Percentiles rank a stretch among this genome's conserved stretches.
These are phyloP conservation scores for Xestia sexstrigata DNA, from an alignment of 2,888 invertebrate genomes.

Conservation along the genomic window DNA sequence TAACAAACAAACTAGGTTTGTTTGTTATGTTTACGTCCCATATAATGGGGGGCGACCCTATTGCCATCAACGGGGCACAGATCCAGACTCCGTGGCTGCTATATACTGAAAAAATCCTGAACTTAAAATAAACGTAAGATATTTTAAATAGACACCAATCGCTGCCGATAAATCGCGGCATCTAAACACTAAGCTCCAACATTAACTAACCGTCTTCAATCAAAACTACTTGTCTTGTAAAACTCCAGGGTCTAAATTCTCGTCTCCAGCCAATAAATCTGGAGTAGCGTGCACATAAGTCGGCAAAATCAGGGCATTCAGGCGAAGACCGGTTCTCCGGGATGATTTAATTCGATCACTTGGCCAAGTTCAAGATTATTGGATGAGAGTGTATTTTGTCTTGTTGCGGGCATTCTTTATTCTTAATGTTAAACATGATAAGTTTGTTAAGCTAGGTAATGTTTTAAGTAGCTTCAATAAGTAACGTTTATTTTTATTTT, in stretches of 20 bases:
- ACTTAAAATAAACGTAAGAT: slow-evolving; percentile 2
- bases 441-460: slow-evolving; percentile 12
- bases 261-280: slow-evolving; percentile 53
- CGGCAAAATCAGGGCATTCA: slow-evolving; percentile 64
- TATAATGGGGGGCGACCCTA: too few species aligned
- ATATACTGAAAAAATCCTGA: too few species aligned
- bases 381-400: slow-evolving; percentile 30
- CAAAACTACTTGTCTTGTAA: slow-evolving; percentile 50
- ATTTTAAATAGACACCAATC: slow-evolving; percentile 33
- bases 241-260: slow-evolving; percentile 56
- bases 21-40: too few species aligned
- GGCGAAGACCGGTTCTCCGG: slow-evolving; percentile 57
- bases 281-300: slow-evolving; percentile 56
- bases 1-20: too few species aligned
- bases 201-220: slow-evolving; percentile 42
- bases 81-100: too few species aligned
- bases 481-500: background rate
- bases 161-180: too few species aligned
- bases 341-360: slow-evolving; percentile 68
- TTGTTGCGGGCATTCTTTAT: slow-evolving; percentile 24
- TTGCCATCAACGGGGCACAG: too few species aligned
- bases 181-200: slow-evolving; percentile 5
- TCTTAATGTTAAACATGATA: slow-evolving; percentile 6
- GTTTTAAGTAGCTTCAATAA: slow-evolving; percentile 1
- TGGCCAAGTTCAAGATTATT: slow-evolving; percentile 69